Base-by-base conservation (phyloP, 2,888 invertebrate species). In the Stenichneumon culpator region DNA sequence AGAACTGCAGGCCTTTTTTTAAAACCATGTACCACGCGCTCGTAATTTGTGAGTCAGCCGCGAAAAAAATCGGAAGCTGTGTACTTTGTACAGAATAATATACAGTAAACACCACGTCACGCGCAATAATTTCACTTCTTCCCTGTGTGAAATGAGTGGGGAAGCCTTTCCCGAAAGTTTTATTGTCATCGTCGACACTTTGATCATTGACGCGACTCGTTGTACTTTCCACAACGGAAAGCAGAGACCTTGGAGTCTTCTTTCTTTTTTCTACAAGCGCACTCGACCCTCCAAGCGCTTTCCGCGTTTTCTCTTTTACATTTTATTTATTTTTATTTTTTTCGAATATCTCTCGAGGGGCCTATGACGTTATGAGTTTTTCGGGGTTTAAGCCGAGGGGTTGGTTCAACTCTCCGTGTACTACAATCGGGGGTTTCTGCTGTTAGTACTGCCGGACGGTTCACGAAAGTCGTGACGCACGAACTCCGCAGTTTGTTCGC, bases 401-500 rank as follows among this genome's bases (percentile, higher is more conserved):
- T 57, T 80, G 52, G 47, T 60, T 65, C 19, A 73, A 77, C n/a
- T 57, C n/a, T 57, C 57, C 22, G 25, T 36, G 39, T 67, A 81
- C 77, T 72, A 68, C 63, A 69, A 65, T 57, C 14, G 77, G 16
- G 52, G 28, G 14, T 47, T 63, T 25, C 54, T 9, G 44, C 52
- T 57, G 63, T 69, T 81, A 63, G 50, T 81, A 39, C 63, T 50
- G 39, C 32, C 52, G 65, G 77, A 73, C 84, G 57, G 47, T 50
- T 36, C 77, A 81, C 78, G 78, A 81, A 81, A 84, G 47, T 80
- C 84, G 73, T 84, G 84, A 84, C 80, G 81, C 77, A 84, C 80
- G 60, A 81, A 77, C 54, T 73, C 50, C 47, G 63, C 57, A 60
- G 78, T 44, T 77, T 78, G 54, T 73, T n/a, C 78, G 50, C 28